phyloP scores from a whole-genome alignment of 1,140 invertebrate species.

The Lasioglossum albipes region DNA sequence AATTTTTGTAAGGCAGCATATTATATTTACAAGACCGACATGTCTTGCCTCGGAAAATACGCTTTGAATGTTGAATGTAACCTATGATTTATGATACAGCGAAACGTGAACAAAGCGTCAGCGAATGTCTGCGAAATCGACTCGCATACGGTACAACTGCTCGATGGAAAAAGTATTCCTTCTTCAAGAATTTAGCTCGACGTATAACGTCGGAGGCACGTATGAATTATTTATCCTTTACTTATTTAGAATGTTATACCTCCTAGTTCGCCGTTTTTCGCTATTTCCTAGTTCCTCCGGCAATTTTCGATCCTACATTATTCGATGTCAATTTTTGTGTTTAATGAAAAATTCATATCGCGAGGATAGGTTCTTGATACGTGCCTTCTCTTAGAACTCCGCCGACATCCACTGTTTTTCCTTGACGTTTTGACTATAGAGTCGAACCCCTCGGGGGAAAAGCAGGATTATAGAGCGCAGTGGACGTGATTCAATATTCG shows the following conservation, averaged over 20 bases:
- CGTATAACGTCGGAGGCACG: not conserved
- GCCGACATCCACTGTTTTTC: too few species aligned
- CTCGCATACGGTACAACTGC: not conserved
- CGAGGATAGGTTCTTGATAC: too few species aligned
- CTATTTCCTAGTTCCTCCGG: too few species aligned
- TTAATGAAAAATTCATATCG: too few species aligned
- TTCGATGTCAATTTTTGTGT: too few species aligned
- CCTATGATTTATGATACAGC: not conserved
- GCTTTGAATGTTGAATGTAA: slow-evolving; percentile 4
- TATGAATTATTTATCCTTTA: not conserved
- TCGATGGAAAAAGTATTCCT: not conserved
- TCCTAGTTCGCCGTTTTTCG: too few species aligned
- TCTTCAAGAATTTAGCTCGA: not conserved
- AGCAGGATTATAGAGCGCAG: not conserved
- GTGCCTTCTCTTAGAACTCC: too few species aligned
- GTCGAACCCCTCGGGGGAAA: too few species aligned
- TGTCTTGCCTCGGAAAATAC: not conserved
- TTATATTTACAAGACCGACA: not conserved
- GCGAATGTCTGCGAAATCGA: not conserved
- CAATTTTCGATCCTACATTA: too few species aligned
- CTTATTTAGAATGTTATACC: too few species aligned
- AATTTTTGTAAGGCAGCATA: not conserved
- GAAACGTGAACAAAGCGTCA: slow-evolving; percentile 8
- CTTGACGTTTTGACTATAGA: too few species aligned
- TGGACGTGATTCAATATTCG: not conserved